A percentile compares a stretch with the other conserved stretches of the same genome.
phyloP scores from a whole-genome alignment of 2,888 invertebrate genomes.

The Drosophila affinis region DNA sequence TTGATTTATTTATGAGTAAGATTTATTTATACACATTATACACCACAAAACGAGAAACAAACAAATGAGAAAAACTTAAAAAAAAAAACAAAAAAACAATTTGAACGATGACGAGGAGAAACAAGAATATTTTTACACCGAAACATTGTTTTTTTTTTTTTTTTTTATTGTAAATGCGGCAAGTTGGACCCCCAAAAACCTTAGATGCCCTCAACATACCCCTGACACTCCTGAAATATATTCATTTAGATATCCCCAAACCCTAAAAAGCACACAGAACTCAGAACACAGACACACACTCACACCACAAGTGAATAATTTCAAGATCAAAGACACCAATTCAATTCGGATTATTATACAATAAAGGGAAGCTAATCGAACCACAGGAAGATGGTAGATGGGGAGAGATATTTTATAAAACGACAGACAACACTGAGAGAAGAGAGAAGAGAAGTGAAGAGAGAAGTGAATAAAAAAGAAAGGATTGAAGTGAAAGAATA shows the following conservation, averaged over 20 bases:
- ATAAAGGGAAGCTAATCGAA: slow-evolving; percentile 45
- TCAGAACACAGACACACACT: slow-evolving; percentile 5
- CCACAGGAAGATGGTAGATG: not conserved
- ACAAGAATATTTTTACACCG: slow-evolving; percentile 70
- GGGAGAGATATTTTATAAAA: slow-evolving; percentile 50
- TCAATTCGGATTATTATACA: slow-evolving; percentile 78
- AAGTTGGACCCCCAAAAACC: slow-evolving; percentile 28
- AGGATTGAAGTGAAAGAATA: slow-evolving; percentile 43
- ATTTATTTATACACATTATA: slow-evolving; percentile 73
- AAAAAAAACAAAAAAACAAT: slow-evolving; percentile 18
- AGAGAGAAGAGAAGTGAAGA: slow-evolving; percentile 19
- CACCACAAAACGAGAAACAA: slow-evolving; percentile 44
- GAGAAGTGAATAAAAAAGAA: slow-evolving; percentile 28
- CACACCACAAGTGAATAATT: slow-evolving; percentile 31
- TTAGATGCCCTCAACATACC: not conserved
- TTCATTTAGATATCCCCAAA: slow-evolving; percentile 2
- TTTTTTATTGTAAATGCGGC: slow-evolving; percentile 49
- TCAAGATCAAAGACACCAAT: slow-evolving; percentile 73
- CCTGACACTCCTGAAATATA: slow-evolving; percentile 20
- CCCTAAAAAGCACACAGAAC: not conserved
- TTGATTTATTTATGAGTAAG: slow-evolving; percentile 74
- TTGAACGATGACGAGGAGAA: slow-evolving; percentile 25
- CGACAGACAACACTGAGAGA: slow-evolving; percentile 42
- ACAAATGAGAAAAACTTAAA: slow-evolving; percentile 29
- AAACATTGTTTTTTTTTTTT: slow-evolving; percentile 52